Evolutionary conservation across 2,113 vertebrate genomes (phyloP).

Genomic region (Anarrhichthys ocellatus): DNA sequence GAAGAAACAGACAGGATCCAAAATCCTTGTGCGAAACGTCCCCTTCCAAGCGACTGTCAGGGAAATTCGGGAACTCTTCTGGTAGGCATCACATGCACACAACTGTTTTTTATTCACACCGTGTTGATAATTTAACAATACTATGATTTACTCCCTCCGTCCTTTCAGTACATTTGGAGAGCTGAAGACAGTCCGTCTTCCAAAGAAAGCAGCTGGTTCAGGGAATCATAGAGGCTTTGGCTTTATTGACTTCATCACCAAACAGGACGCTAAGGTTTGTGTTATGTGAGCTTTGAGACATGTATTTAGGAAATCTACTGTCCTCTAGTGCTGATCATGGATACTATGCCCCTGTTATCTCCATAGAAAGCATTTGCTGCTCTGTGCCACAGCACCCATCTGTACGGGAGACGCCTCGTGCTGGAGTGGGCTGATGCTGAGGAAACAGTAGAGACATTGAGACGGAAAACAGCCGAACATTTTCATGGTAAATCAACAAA

Average conservation of each 20-base stretch:
- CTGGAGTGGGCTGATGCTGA: conserved; percentile 95
- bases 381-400: conserved; percentile 97
- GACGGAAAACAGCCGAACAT: conserved; percentile 91
- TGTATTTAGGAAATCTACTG: background rate
- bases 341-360: background rate
- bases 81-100: conserved; percentile 77
- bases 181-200: conserved; percentile 93
- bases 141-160: background rate
- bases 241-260: conserved; percentile 96
- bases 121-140: background rate
- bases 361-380: conserved; percentile 92
- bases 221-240: conserved; percentile 93
- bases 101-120: background rate
- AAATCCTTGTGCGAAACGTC: conserved; percentile 96
- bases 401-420: conserved; percentile 95
- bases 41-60: conserved; percentile 92
- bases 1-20: conserved; percentile 91
- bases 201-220: conserved; percentile 91
- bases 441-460: conserved; percentile 89
- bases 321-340: background rate
- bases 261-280: conserved; percentile 95
- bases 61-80: conserved; percentile 95
- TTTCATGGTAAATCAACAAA: conserved; percentile 87
- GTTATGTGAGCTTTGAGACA: background rate
- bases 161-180: conserved; percentile 93